Conservation (phyloP, 2,797 vertebrate species). For the Lophius americanus region DNA sequence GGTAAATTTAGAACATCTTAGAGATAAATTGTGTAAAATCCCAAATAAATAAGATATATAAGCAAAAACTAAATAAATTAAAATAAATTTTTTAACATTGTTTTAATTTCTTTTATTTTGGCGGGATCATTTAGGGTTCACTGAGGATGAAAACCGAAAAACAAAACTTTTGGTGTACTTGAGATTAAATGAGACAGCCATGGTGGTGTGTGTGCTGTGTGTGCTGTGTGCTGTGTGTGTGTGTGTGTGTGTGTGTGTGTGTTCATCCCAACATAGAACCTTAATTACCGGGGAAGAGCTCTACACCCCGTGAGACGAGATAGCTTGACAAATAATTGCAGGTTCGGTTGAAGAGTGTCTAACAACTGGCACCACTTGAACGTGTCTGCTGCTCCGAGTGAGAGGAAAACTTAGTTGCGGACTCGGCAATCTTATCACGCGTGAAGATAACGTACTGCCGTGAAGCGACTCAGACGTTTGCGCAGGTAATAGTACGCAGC, state of each 20-base stretch:
- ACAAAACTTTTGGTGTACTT: constrained; percentile 38
- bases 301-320: constrained; percentile 65
- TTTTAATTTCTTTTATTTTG: too few relatives aligned
- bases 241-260: constrained; percentile 18
- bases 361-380: constrained; percentile 47
- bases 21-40: too few relatives aligned
- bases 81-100: too few relatives aligned
- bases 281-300: constrained; percentile 71
- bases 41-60: too few relatives aligned
- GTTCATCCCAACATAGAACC: constrained; percentile 76
- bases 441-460: constrained; percentile 38
- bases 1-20: too few relatives aligned
- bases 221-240: constrained; percentile 20
- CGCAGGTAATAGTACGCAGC: constrained; percentile 41
- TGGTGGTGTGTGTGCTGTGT: constrained; percentile 16
- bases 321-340: constrained; percentile 80
- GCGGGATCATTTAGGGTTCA: not conserved
- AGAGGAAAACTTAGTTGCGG: constrained; percentile 48
- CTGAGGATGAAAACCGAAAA: constrained; percentile 2
- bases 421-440: constrained; percentile 56
- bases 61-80: too few relatives aligned
- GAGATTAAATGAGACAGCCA: constrained; percentile 29
- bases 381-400: constrained; percentile 54
- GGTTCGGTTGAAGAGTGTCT: constrained; percentile 66
- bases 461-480: constrained; percentile 54